A percentile compares a stretch with the other conserved stretches of the same genome.
Conservation (phyloP, 2,797 vertebrate species). For the Enoplosus armatus region DNA sequence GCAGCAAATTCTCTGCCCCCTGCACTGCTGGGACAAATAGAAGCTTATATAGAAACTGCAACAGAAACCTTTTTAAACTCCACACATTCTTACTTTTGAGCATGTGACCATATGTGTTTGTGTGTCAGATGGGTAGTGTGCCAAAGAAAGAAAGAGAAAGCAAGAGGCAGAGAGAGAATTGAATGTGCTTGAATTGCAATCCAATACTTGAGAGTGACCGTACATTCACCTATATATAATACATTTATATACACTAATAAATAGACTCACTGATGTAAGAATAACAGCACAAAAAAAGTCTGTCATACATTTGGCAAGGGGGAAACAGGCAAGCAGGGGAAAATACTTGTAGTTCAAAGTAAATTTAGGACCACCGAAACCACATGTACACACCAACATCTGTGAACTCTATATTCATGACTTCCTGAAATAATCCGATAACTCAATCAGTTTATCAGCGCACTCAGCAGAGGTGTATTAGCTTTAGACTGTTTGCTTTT, state of each 20-base stretch:
- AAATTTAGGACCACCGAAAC: constrained; percentile 4
- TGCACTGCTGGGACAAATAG: constrained; percentile 44
- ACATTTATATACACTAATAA: not conserved
- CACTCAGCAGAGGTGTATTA: constrained; percentile 58
- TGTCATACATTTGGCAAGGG: not conserved
- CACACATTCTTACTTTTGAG: constrained; percentile 89
- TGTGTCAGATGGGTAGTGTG: constrained; percentile 1
- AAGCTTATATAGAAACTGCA: constrained; percentile 16
- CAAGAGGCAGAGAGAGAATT: not conserved
- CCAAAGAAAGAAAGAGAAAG: constrained; percentile 54
- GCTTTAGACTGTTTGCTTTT: constrained; percentile 63
- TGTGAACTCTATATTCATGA: constrained; percentile 50
- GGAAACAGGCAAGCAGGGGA: not conserved
- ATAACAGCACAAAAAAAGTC: not conserved
- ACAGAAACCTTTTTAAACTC: constrained; percentile 83
- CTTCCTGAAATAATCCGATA: constrained; percentile 55
- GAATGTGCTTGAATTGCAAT: not conserved
- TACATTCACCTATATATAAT: not conserved
- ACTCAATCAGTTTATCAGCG: constrained; percentile 48
- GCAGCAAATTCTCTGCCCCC: not conserved
- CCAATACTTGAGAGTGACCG: not conserved
- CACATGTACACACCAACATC: not conserved
- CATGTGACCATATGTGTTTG: constrained; percentile 75
- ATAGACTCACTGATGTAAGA: not conserved
- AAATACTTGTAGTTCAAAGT: constrained; percentile 10